A percentile compares a stretch with the other conserved stretches of the same genome.
phyloP scores from a whole-genome alignment of 2,797 vertebrate species.

The Sebastes minor region DNA sequence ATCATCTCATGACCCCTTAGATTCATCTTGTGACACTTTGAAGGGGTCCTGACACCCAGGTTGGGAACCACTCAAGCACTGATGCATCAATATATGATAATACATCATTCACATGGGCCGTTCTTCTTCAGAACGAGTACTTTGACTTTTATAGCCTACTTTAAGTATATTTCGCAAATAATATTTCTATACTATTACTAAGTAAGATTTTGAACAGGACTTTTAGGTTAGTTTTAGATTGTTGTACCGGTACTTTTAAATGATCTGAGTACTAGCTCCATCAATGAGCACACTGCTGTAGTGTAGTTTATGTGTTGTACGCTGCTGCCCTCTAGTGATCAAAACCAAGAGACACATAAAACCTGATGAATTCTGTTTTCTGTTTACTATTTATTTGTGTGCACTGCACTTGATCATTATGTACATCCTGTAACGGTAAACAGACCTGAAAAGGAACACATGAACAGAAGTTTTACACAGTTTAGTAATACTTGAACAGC shows the following conservation, averaged over 20 bases:
- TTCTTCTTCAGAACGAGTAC: not conserved
- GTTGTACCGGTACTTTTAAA: not conserved
- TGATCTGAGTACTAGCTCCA: not conserved
- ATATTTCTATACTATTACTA: not conserved
- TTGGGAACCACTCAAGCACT: not conserved
- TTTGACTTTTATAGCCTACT: not conserved
- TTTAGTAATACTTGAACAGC: constrained; percentile 92
- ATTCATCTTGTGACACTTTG: not conserved
- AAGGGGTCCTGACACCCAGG: not conserved
- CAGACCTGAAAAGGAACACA: constrained; percentile 86
- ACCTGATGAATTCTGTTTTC: constrained; percentile 27
- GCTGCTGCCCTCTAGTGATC: constrained; percentile 56
- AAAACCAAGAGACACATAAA: not conserved
- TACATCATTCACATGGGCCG: not conserved
- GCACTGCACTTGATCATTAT: constrained; percentile 88
- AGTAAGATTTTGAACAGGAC: not conserved
- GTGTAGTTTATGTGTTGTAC: not conserved
- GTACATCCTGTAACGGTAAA: constrained; percentile 88
- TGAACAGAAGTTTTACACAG: constrained; percentile 86
- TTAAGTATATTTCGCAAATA: not conserved
- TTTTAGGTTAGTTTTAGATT: not conserved
- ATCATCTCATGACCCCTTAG: not conserved
- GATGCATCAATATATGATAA: not conserved
- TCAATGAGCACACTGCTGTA: not conserved
- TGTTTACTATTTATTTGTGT: constrained; percentile 87